Percentiles rank a stretch among this genome's conserved stretches.
phyloP scores from a whole-genome alignment of 2,888 invertebrate genomes.

The Cosmia trapezina region DNA sequence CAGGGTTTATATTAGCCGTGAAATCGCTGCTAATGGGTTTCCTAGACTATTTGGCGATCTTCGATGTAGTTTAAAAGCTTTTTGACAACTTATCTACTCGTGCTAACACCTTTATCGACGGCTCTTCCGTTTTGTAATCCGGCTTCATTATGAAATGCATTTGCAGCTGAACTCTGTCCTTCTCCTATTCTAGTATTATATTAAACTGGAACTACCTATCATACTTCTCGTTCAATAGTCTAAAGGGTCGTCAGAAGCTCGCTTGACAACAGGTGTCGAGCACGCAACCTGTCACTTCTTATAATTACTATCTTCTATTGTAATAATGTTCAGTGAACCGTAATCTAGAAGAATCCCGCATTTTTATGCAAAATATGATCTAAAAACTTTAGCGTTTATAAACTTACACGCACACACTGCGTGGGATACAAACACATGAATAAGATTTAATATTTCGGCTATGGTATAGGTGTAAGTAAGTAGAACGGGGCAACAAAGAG shows the following conservation, averaged over 20 bases:
- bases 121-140: conserved; percentile 62
- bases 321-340: conserved; percentile 54
- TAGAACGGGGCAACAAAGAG: conserved; percentile 83
- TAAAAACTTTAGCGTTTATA: conserved; percentile 45
- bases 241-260: conserved; percentile 26
- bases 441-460: conserved; percentile 59
- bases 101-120: conserved; percentile 76
- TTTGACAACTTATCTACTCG: conserved; percentile 83
- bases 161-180: conserved; percentile 11
- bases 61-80: conserved; percentile 86
- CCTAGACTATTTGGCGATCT: conserved; percentile 79
- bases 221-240: conserved; percentile 13
- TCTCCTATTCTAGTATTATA: neutral
- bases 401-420: conserved; percentile 45
- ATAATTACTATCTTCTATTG: conserved; percentile 54
- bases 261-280: conserved; percentile 42
- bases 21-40: conserved; percentile 82
- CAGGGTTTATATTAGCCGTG: conserved; percentile 57
- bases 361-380: conserved; percentile 50
- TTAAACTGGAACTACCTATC: conserved; percentile 9
- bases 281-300: conserved; percentile 55
- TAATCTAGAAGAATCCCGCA: conserved; percentile 28
- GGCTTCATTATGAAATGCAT: conserved; percentile 37
- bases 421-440: conserved; percentile 49
- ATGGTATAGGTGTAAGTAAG: conserved; percentile 68